Percentiles rank a stretch among this genome's conserved stretches.
These are phyloP conservation scores for Tridacna crocea DNA, from an alignment of 2,888 invertebrate species.

Conservation along the genomic window DNA sequence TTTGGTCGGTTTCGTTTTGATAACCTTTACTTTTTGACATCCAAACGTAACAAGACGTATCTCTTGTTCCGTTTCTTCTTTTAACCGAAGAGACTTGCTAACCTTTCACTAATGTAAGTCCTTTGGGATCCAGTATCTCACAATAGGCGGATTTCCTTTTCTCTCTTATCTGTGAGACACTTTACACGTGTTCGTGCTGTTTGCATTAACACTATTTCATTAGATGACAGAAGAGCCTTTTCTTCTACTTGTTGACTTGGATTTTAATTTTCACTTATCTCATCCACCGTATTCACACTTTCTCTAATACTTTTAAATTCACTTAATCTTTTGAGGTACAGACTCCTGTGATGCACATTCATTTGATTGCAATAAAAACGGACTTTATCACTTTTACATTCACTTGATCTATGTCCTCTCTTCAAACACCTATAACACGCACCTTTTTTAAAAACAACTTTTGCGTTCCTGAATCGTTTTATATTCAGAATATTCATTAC, in stretches of 20 bases:
- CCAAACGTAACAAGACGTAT: constrained; percentile 31
- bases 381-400: too few relatives aligned
- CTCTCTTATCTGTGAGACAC: neutral
- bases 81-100: constrained; percentile 17
- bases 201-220: constrained; percentile 32
- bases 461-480: too few relatives aligned
- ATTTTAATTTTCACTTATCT: constrained; percentile 20
- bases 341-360: too few relatives aligned
- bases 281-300: neutral
- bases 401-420: too few relatives aligned
- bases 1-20: constrained; percentile 22
- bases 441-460: too few relatives aligned
- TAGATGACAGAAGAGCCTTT: constrained; percentile 19
- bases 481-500: too few relatives aligned
- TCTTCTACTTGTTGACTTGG: constrained; percentile 5
- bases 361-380: too few relatives aligned
- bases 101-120: constrained; percentile 15
- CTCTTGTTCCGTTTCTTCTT: constrained; percentile 13
- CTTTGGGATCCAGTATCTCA: constrained; percentile 30
- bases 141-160: constrained; percentile 10
- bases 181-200: constrained; percentile 15
- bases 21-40: constrained; percentile 6
- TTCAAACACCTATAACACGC: too few relatives aligned
- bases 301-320: too few relatives aligned
- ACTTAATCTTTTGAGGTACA: too few relatives aligned